Evolutionary conservation across 2,888 invertebrate genomes (phyloP).

Genomic region (Trichopria drosophilae): DNA sequence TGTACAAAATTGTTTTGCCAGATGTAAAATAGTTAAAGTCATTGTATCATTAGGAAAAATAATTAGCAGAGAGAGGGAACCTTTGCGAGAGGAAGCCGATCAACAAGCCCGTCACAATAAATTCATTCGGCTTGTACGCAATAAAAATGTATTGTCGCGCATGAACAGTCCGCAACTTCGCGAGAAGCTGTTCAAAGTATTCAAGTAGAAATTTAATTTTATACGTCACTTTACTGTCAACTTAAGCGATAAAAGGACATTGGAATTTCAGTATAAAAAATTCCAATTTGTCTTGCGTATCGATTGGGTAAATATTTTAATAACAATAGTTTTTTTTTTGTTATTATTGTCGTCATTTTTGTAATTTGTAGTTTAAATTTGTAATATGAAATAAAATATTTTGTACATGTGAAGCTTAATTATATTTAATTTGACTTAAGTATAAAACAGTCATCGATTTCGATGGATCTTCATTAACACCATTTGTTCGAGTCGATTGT

Average conservation of each 20-base stretch:
- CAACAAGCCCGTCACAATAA: conserved; percentile 68
- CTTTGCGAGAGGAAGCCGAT: conserved; percentile 67
- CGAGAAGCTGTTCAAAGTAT: too few relatives aligned
- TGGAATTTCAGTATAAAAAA: neutral
- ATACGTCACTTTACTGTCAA: too few relatives aligned
- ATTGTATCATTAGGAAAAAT: conserved; percentile 50
- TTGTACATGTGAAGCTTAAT: neutral
- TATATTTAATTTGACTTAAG: neutral
- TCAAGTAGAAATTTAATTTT: too few relatives aligned
- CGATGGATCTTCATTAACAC: conserved; percentile 71
- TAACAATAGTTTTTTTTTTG: neutral
- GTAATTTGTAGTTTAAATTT: neutral
- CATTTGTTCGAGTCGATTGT: conserved; percentile 77
- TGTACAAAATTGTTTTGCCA: too few relatives aligned
- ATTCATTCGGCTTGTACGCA: conserved; percentile 48
- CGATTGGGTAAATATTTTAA: neutral
- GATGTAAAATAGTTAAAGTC: too few relatives aligned
- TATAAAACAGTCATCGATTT: conserved; percentile 18
- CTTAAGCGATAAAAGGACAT: too few relatives aligned
- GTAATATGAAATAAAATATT: neutral
- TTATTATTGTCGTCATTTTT: neutral
- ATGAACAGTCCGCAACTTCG: conserved; percentile 26
- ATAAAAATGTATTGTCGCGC: conserved; percentile 30
- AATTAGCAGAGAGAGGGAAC: conserved; percentile 63
- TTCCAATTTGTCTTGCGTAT: neutral